These are phyloP conservation scores for Furnarius figulus DNA, from an alignment of 2,113 vertebrate genomes.

Conservation along the genomic window DNA sequence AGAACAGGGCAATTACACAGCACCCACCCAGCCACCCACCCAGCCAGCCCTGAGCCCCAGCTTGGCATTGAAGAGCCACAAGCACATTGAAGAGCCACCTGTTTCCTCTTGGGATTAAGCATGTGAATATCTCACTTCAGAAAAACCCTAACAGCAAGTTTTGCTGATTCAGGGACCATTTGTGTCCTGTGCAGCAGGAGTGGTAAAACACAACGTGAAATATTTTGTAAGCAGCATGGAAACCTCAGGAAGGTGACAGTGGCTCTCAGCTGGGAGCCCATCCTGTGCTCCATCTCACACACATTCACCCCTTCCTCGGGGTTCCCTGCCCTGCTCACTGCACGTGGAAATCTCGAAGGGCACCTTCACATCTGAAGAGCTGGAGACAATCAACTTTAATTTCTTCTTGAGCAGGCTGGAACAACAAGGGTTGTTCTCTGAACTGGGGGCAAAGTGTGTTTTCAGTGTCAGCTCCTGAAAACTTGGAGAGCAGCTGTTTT, in stretches of 20 bases:
- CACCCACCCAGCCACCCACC: neutral
- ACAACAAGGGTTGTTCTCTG: neutral
- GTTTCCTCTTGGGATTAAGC: slow-evolving; percentile 28
- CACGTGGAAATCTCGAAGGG: neutral
- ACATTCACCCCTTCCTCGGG: neutral
- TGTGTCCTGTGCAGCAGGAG: neutral
- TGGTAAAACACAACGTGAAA: neutral
- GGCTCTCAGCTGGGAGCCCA: neutral
- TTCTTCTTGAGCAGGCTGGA: neutral
- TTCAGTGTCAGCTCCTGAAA: neutral
- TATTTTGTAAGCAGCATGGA: neutral
- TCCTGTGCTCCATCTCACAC: neutral
- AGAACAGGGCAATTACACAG: neutral
- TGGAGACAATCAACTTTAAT: neutral
- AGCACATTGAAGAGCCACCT: neutral
- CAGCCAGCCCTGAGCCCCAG: slow-evolving; percentile 1
- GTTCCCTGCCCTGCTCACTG: neutral
- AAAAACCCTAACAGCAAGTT: slow-evolving; percentile 15
- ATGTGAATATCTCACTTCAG: neutral
- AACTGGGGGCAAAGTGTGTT: neutral
- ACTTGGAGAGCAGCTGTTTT: neutral
- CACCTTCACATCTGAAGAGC: neutral
- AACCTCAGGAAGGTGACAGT: neutral
- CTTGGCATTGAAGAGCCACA: slow-evolving; percentile 14
- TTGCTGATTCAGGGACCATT: slow-evolving; percentile 41